Conservation (phyloP, 2,797 vertebrate species). For the Sebastes hubbsi region DNA sequence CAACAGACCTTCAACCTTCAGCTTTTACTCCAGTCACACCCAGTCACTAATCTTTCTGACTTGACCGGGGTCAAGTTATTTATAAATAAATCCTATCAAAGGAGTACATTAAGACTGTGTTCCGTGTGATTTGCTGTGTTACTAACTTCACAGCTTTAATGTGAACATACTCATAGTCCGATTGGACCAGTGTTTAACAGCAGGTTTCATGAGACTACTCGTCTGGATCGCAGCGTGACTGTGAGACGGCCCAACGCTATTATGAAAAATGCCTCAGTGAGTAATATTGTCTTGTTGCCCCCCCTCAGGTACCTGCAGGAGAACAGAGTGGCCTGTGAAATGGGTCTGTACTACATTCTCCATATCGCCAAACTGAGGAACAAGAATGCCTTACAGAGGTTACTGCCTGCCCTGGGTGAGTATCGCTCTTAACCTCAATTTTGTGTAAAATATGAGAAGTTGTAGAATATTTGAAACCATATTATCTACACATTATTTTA, state of each 20-base stretch:
- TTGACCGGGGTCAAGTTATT: not conserved
- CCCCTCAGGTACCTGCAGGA: conserved; percentile 90
- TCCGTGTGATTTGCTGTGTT: too few relatives aligned
- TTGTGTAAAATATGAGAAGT: not conserved
- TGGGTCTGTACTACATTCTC: conserved; percentile 95
- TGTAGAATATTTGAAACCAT: not conserved
- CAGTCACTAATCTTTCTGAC: not conserved
- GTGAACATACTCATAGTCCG: not conserved
- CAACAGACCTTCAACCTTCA: not conserved
- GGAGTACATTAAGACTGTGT: not conserved
- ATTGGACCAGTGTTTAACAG: not conserved
- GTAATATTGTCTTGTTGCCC: not conserved
- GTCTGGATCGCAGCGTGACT: not conserved
- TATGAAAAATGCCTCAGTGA: not conserved
- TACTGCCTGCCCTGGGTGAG: conserved; percentile 92
- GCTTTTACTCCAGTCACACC: not conserved
- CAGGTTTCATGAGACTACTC: not conserved
- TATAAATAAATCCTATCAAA: not conserved
- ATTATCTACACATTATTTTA: not conserved
- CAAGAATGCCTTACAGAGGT: conserved; percentile 92
- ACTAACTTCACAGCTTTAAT: not conserved
- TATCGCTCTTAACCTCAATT: not conserved
- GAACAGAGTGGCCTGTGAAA: conserved; percentile 95
- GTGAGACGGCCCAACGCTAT: not conserved
- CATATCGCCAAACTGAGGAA: conserved; percentile 96